These are phyloP conservation scores for Mionectes olivaceus DNA, from an alignment of 2,797 vertebrate genomes.

Conservation along the genomic window DNA sequence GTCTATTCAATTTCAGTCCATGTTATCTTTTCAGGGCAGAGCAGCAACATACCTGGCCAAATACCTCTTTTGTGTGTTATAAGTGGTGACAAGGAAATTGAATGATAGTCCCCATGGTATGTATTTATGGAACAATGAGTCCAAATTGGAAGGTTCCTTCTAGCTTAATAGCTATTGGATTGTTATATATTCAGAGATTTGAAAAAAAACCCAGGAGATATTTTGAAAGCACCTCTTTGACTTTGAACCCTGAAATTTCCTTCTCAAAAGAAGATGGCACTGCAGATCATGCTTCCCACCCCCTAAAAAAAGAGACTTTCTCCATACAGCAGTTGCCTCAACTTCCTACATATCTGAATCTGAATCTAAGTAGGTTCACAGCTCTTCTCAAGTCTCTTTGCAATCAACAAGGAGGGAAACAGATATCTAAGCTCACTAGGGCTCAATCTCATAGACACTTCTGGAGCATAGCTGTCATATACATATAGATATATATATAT, in stretches of 20 bases:
- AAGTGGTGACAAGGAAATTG: neutral
- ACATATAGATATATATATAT: neutral
- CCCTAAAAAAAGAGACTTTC: neutral
- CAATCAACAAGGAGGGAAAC: neutral
- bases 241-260: neutral
- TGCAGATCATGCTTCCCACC: accelerated
- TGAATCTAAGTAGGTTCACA: neutral
- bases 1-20: neutral
- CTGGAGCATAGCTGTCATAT: neutral
- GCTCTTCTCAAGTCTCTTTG: neutral
- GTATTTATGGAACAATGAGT: neutral
- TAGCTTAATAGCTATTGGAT: neutral
- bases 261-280: neutral
- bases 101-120: neutral
- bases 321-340: neutral
- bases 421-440: neutral
- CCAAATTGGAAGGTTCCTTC: neutral
- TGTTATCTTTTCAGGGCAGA: neutral
- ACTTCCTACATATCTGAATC: neutral
- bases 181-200: neutral
- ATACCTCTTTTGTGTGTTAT: neutral
- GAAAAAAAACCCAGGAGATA: neutral
- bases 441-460: neutral
- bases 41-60: neutral
- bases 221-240: neutral